These are phyloP conservation scores for Poeciliopsis retropinna DNA, from an alignment of 2,113 vertebrate genomes.

Conservation along the genomic window DNA sequence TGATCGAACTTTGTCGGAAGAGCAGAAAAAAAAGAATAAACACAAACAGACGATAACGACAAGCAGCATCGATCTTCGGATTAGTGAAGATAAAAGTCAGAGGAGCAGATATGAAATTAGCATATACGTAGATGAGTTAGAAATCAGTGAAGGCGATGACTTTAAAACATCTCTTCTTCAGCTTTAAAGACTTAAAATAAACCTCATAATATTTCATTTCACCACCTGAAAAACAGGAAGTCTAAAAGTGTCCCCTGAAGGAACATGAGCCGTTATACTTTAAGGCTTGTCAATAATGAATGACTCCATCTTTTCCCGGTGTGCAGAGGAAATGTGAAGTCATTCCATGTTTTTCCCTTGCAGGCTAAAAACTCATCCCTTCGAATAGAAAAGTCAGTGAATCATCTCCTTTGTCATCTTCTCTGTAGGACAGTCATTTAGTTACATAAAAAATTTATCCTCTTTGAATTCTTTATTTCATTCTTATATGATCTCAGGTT, in stretches of 20 bases:
- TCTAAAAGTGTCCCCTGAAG: slow-evolving; percentile 30
- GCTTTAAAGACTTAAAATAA: not conserved
- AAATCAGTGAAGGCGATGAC: not conserved
- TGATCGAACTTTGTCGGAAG: not conserved
- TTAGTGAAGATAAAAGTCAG: not conserved
- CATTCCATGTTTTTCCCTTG: slow-evolving; percentile 15
- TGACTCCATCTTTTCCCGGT: not conserved
- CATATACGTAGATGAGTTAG: not conserved
- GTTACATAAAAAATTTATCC: slow-evolving; percentile 53
- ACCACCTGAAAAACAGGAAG: not conserved
- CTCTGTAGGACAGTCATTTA: slow-evolving; percentile 42
- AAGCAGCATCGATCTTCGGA: not conserved
- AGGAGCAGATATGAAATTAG: not conserved
- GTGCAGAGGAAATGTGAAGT: slow-evolving; percentile 10
- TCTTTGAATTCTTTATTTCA: slow-evolving; percentile 10
- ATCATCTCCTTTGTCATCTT: slow-evolving; percentile 12
- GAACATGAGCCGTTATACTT: slow-evolving; percentile 26
- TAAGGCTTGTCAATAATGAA: slow-evolving; percentile 45
- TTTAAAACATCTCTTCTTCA: not conserved
- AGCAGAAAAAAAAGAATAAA: not conserved
- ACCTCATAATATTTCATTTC: not conserved
- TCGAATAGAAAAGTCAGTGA: slow-evolving; percentile 10
- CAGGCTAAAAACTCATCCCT: slow-evolving; percentile 26
- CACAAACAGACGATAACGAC: not conserved
- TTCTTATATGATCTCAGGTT: slow-evolving; percentile 25